Evolutionary conservation across 2,888 invertebrate genomes (phyloP), one percentile per base, ranked within the genome.

Genomic region (Leucoptera coffeella): DNA sequence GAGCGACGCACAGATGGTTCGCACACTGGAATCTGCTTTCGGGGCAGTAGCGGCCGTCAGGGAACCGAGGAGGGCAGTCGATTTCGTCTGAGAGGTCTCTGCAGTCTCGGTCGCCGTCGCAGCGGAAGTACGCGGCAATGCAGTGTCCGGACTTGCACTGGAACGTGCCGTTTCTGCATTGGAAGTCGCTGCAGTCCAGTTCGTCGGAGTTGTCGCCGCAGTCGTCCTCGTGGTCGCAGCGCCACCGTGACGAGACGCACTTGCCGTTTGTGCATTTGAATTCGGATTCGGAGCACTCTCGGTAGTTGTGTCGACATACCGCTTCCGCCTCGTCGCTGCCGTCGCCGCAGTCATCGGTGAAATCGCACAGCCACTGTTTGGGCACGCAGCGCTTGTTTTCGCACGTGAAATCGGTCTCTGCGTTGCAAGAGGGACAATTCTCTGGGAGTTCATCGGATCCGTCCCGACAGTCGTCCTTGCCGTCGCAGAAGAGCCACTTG

Each of bases 401-500:
- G 53, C 97, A 97, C 35, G 87, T 85, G 62, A 94, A 96, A 46
- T 97, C 96, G 3, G 89, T 90, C 11, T 84, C 83, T 1, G 80
- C 47, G 35, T 86, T 86, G 49, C 97, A 99, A 26, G 79, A 74
- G 0, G 93, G 94, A 52, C 97, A 97, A 45, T 89, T 88, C 41
- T 88, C 87, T 0, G 89, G 80, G 23, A 83, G 60, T 54, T 99
- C 97, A 48, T 99, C 97, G 14, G 91, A 91, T 30, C 88, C 88
- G 48, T 97, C 97, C 3, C 93, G 74, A 41, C 94, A 95, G 50
- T 97, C 96, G 44, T 97, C 94, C 51, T 93, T 93, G 8, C 96
- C 96, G 50, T 97, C 95, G 51, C 97, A 99, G 78, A 95, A 92
- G 34, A 95, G 67, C 95, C 95, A 97, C 57, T 92, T 89, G 0